Base-by-base conservation (phyloP, 2,113 vertebrate species). In the Cromileptes altivelis region DNA sequence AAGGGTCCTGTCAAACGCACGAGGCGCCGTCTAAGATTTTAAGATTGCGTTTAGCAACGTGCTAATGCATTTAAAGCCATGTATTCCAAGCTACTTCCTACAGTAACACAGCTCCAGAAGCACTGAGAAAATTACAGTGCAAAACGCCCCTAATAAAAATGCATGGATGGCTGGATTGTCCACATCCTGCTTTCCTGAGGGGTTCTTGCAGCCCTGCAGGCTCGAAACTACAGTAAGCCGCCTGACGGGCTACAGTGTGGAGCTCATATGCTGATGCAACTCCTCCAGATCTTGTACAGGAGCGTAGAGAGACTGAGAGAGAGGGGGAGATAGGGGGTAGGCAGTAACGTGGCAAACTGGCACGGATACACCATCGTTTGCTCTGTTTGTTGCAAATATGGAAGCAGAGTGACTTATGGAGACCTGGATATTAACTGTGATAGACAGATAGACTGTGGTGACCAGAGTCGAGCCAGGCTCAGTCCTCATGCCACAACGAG, bases 221-320 rank as follows among this genome's bases (percentile, higher is more conserved):
- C 4, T 55, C 47, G 6, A 0, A 23, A 33, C 6, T 56, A 52
- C 50, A 52, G 17, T 2, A 42, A 81, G 79, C 67, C 42, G 40
- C 68, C 68, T 37, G 57, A 19, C 18, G 1, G 58, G 30, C 40
- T 65, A 27, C 68, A 80, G 70, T 2, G 23, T 3, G 5, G 19
- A 21, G 71, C 58, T 81, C 65, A 67, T 12, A 23, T 47, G 94
- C 93, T 93, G 94, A 95, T 81, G 94, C 94, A 95, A 95, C 91
- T 85, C 89, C 9, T 63, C 17, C 63, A 55, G 57, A 73, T 68
- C 42, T 25, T 86, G 87, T 86, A 83, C 78, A 69, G 72, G 70
- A 50, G 30, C 49, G 53, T 14, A n/a, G 6, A 13, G 30, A 11
- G 13, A 6, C 55, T n/a, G 33, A 45, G 45, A 1, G 25, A 13